Conservation (phyloP, 2,888 invertebrate species). For the Silvanus unidentatus region DNA sequence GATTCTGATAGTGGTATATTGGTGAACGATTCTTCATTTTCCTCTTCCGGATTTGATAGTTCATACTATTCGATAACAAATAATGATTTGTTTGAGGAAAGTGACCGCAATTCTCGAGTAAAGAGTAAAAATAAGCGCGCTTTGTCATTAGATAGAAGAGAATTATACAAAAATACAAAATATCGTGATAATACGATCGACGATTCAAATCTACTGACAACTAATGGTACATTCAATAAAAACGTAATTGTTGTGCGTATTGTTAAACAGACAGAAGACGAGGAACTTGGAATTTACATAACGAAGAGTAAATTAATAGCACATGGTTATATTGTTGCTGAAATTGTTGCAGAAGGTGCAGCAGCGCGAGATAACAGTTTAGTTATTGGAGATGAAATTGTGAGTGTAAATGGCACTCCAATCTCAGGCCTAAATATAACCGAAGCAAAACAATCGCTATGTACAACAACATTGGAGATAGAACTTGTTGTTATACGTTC, state of each 20-base stretch:
- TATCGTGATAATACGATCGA: slow-evolving; percentile 4
- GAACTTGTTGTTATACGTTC: slow-evolving; percentile 57
- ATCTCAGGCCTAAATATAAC: slow-evolving; percentile 67
- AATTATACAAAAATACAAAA: slow-evolving; percentile 35
- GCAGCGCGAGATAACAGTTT: slow-evolving; percentile 80
- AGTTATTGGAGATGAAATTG: slow-evolving; percentile 85
- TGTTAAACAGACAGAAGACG: slow-evolving; percentile 51
- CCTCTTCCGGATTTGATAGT: slow-evolving; percentile 46
- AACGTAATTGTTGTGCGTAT: slow-evolving; percentile 45
- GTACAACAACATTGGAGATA: slow-evolving; percentile 56
- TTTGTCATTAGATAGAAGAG: slow-evolving; percentile 52
- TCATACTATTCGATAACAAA: slow-evolving; percentile 7
- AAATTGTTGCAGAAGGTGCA: slow-evolving; percentile 63
- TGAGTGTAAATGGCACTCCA: slow-evolving; percentile 84
- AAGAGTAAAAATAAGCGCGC: slow-evolving; percentile 44
- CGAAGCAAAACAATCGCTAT: slow-evolving; percentile 61
- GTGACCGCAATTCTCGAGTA: not conserved
- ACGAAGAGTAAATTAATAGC: slow-evolving; percentile 59
- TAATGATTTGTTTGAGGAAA: slow-evolving; percentile 1
- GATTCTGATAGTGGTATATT: slow-evolving; percentile 72
- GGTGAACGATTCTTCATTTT: slow-evolving; percentile 66
- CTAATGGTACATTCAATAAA: slow-evolving; percentile 15
- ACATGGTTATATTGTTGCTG: slow-evolving; percentile 63
- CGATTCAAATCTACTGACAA: not conserved
- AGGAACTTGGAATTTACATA: slow-evolving; percentile 68